Base-by-base conservation (phyloP, 2,113 vertebrate genomes). In the Sardina pilchardus region DNA sequence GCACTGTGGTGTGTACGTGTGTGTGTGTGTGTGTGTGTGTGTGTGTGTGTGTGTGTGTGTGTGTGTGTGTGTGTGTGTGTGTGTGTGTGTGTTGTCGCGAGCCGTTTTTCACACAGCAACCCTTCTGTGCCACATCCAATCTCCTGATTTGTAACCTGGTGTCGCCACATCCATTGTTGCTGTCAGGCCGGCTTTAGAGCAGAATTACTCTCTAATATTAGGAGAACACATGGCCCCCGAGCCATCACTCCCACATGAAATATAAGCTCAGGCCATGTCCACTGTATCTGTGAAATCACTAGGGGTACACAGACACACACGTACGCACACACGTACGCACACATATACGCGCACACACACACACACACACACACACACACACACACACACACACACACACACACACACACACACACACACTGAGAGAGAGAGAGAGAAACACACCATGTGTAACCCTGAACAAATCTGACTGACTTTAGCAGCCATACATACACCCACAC, bases 81-180 rank as follows among this genome's bases (percentile, higher is more conserved):
- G 81, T 45, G 39, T 4, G 42, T 24, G 43, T 47, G 81, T 45
- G 81, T 82, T 21, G 71, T 78, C 4, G 71, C 4, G 30, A 78
- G 85, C 89, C 84, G 90, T 91, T 91, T 93, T 93, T 93, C 88
- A 92, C 89, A 86, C 36, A 81, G 63, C 90, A 88, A 90, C 86
- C 88, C 86, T 90, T 85, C 83, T 88, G 89, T 87, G 90, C 89
- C 90, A 89, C 83, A 82, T 89, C 87, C 85, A 84, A 86, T 88
- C 89, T 81, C 45, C 86, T 94, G 93, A 95, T 94, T 93, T 94
- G 92, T 94, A 90, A 92, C 91, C 81, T 2, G 12, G 71, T 48
- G 81, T 84, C 87, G 86, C 87, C 89, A 91, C 92, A 94, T 93
- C 89, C 87, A 92, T 92, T 91, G 85, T 45, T 87, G 71, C 88